Conservation (phyloP, 2,888 invertebrate genomes). For the Euproctis similis region DNA sequence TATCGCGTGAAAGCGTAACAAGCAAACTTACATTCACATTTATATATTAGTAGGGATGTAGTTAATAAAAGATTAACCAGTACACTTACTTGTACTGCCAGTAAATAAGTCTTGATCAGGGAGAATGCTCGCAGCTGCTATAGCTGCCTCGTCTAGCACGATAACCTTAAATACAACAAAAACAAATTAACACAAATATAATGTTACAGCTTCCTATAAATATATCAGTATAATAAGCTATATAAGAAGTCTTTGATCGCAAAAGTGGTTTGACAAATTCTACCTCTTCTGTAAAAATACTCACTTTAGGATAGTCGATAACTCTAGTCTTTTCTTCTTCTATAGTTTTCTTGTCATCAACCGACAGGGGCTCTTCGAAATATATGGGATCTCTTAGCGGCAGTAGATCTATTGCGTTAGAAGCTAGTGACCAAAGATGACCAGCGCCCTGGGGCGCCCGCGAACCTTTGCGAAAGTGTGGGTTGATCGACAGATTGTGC, state of each 20-base stretch:
- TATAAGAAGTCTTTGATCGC: background rate
- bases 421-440: constrained; percentile 91
- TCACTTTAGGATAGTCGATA: constrained; percentile 59
- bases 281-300: constrained; percentile 1
- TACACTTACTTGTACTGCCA: constrained; percentile 59
- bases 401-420: constrained; percentile 63
- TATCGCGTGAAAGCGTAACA: no score
- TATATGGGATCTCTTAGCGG: constrained; percentile 42
- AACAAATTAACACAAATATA: background rate
- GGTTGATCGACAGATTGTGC: constrained; percentile 93
- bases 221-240: no score
- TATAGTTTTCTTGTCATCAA: constrained; percentile 24
- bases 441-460: constrained; percentile 92
- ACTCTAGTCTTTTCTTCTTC: constrained; percentile 34
- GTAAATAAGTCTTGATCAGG: constrained; percentile 63
- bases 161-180: constrained; percentile 50
- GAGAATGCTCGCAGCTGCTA: constrained; percentile 65
- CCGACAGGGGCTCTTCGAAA: constrained; percentile 39
- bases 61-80: no score
- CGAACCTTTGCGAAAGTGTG: constrained; percentile 90
- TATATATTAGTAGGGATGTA: no score
- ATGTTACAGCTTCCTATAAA: no score
- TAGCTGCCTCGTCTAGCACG: constrained; percentile 65
- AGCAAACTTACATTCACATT: no score
- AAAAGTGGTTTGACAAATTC: background rate